Percentiles rank a stretch among this genome's conserved stretches.
Conservation (phyloP, 2,797 vertebrate genomes). For the Cygnus olor region DNA sequence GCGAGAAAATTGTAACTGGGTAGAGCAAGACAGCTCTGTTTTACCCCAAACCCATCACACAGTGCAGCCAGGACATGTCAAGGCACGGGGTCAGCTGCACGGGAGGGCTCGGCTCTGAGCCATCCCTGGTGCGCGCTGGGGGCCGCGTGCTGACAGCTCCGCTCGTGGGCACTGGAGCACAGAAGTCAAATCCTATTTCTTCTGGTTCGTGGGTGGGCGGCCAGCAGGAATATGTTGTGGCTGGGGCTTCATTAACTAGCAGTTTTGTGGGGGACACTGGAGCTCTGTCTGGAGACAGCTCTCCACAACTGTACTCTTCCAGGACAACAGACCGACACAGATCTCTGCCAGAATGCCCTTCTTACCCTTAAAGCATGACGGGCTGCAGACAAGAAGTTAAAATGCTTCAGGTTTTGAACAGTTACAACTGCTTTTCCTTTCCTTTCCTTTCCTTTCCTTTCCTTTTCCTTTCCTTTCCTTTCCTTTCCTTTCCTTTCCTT, state of each 20-base stretch:
- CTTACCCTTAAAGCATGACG: neutral
- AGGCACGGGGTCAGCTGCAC: accelerated
- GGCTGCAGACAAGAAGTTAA: neutral
- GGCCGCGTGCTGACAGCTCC: neutral
- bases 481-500: too few species aligned
- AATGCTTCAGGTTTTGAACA: neutral
- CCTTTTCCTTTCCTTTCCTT: accelerated
- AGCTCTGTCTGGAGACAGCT: neutral
- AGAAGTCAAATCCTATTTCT: neutral
- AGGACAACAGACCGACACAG: neutral
- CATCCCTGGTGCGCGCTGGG: too few species aligned
- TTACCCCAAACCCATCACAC: neutral
- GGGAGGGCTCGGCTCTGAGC: neutral
- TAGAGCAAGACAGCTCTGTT: neutral
- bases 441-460: neutral
- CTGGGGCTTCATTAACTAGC: neutral
- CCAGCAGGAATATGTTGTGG: neutral
- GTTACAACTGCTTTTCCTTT: neutral
- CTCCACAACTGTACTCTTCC: neutral
- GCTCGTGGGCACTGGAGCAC: neutral
- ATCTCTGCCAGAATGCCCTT: neutral
- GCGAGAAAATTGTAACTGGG: neutral
- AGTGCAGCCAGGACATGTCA: neutral
- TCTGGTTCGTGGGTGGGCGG: accelerated
- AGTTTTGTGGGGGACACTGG: neutral